These are phyloP conservation scores for Dyspetes luteomarginatus DNA, from an alignment of 2,888 invertebrate species.

Conservation along the genomic window DNA sequence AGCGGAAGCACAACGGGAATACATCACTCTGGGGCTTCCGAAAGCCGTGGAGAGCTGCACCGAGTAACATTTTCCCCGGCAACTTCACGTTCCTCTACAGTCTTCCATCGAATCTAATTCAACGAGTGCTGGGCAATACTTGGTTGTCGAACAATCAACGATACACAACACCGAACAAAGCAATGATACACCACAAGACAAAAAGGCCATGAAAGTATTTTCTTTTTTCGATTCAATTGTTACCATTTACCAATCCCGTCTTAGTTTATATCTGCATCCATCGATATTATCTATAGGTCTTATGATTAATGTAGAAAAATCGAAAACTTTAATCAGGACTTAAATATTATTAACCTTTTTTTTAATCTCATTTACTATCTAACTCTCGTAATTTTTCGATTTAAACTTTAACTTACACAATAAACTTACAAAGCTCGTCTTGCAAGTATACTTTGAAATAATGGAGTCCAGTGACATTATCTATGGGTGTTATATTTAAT, in stretches of 20 bases:
- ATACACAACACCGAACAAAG: too few species aligned
- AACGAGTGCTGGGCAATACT: slow-evolving; percentile 67
- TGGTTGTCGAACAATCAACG: background rate
- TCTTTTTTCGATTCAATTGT: slow-evolving; percentile 17
- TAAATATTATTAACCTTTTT: slow-evolving; percentile 11
- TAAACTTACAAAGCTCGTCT: slow-evolving; percentile 10
- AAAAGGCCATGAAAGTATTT: background rate
- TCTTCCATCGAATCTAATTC: slow-evolving; percentile 75
- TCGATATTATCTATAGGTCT: background rate
- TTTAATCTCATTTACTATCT: too few species aligned
- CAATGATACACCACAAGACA: too few species aligned
- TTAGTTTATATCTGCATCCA: slow-evolving; percentile 17
- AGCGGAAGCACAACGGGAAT: slow-evolving; percentile 68
- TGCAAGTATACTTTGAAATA: slow-evolving; percentile 16
- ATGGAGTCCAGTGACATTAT: background rate
- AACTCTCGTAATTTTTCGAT: too few species aligned
- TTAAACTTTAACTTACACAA: too few species aligned
- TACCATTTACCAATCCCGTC: background rate
- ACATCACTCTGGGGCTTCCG: slow-evolving; percentile 65
- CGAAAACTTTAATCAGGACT: slow-evolving; percentile 4
- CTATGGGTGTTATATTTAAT: slow-evolving; percentile 38
- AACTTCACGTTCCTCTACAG: slow-evolving; percentile 47
- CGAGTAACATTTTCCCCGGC: slow-evolving; percentile 40
- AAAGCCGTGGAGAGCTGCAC: slow-evolving; percentile 1
- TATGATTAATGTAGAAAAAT: slow-evolving; percentile 48